phyloP scores from a whole-genome alignment of 2,113 vertebrate species.

The Bubo blakistoni region DNA sequence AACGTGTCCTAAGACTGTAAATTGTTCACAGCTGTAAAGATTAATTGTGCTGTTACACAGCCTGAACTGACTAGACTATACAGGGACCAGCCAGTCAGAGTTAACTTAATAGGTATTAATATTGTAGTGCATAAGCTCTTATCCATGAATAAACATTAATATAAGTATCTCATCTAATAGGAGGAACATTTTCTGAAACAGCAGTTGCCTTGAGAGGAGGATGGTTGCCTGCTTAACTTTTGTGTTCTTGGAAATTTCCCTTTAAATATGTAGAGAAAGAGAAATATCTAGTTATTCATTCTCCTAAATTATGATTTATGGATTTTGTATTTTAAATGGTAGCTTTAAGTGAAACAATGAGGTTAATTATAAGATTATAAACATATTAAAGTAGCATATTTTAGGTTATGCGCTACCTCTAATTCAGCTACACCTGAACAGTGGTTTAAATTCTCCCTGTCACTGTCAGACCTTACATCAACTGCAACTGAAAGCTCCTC shows the following conservation, averaged over 20 bases:
- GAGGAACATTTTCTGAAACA: neutral
- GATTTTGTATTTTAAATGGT: neutral
- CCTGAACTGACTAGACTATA: neutral
- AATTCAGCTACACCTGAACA: neutral
- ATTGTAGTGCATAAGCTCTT: neutral
- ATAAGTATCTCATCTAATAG: neutral
- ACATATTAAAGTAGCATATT: neutral
- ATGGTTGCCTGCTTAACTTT: neutral
- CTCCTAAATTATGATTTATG: neutral
- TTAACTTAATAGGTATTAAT: neutral
- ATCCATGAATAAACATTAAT: neutral
- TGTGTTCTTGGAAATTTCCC: neutral
- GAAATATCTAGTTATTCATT: neutral
- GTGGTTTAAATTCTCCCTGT: neutral
- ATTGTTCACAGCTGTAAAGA: neutral
- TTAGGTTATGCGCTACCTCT: neutral
- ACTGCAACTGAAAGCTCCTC: neutral
- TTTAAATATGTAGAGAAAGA: neutral
- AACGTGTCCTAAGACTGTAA: neutral
- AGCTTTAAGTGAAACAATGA: neutral
- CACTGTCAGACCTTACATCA: neutral
- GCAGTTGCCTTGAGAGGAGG: neutral
- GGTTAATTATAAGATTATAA: neutral
- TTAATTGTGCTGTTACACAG: neutral
- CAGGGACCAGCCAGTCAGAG: neutral